A percentile compares a stretch with the other conserved stretches of the same genome.
Conservation (phyloP, 2,113 vertebrate species). For the Nannospalax galili region DNA sequence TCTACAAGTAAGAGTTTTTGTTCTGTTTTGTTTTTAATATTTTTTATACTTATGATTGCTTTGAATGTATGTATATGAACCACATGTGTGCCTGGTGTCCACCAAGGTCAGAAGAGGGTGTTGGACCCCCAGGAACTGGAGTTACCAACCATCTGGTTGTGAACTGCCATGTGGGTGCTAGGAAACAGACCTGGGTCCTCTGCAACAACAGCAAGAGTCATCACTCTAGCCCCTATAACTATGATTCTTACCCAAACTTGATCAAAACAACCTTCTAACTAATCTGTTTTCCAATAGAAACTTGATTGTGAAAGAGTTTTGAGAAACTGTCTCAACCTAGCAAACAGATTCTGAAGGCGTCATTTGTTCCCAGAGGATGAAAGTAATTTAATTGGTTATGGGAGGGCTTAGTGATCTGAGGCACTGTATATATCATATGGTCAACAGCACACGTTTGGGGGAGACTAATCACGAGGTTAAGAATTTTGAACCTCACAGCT, state of each 20-base stretch:
- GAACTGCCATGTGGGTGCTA: no score
- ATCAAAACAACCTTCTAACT: not conserved
- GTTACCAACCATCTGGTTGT: no score
- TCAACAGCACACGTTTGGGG: not conserved
- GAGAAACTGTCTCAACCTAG: not conserved
- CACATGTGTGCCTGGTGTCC: no score
- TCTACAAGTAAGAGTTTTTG: not conserved
- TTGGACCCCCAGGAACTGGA: no score
- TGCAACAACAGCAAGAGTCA: no score
- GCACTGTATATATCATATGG: not conserved
- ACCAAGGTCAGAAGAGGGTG: no score
- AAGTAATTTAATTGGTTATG: not conserved
- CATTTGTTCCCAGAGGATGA: not conserved
- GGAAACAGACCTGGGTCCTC: no score
- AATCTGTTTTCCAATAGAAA: not conserved
- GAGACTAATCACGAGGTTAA: not conserved
- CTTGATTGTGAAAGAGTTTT: slow-evolving; percentile 10
- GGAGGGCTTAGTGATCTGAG: not conserved
- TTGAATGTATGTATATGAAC: no score
- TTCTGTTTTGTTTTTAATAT: no score
- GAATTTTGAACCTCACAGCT: not conserved
- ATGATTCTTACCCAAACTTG: not conserved
- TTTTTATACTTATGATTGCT: no score
- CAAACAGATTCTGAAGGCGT: not conserved
- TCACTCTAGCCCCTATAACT: no score